These are phyloP conservation scores for Perca schrenkii DNA, from an alignment of 2,113 vertebrate genomes.

Conservation along the genomic window DNA sequence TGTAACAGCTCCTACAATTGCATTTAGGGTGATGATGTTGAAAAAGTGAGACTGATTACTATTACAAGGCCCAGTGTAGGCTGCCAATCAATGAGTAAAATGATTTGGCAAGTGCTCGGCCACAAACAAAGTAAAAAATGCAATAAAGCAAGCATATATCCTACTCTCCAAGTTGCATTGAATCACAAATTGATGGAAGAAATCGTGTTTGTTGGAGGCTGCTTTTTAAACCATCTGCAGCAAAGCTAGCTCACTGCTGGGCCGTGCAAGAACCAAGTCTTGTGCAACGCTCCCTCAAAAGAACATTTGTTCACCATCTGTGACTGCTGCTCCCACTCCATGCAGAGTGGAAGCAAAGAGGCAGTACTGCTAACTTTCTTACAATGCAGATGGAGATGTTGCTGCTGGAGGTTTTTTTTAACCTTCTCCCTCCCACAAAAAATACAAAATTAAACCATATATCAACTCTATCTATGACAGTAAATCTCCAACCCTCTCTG, in stretches of 20 bases:
- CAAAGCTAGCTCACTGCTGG: constrained; percentile 66
- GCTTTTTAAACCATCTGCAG: constrained; percentile 68
- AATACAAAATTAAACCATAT: constrained; percentile 36
- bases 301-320: constrained; percentile 83
- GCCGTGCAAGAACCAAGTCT: constrained; percentile 64
- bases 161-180: constrained; percentile 42
- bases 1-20: neutral
- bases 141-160: constrained; percentile 37
- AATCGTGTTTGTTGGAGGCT: constrained; percentile 57
- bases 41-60: constrained; percentile 33
- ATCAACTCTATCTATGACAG: constrained; percentile 34
- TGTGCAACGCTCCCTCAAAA: constrained; percentile 73
- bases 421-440: constrained; percentile 23
- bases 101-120: constrained; percentile 46
- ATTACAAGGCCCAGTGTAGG: constrained; percentile 40
- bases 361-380: constrained; percentile 39
- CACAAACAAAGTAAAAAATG: constrained; percentile 56
- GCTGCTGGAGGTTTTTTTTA: constrained; percentile 43
- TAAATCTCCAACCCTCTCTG: constrained; percentile 46
- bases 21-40: constrained; percentile 37
- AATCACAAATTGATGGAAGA: constrained; percentile 57
- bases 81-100: constrained; percentile 46
- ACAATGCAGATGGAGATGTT: constrained; percentile 47
- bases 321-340: constrained; percentile 73
- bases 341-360: constrained; percentile 63